Evolutionary conservation across 2,113 vertebrate genomes (phyloP).

Genomic region (Brachypodius melanocephalos): DNA sequence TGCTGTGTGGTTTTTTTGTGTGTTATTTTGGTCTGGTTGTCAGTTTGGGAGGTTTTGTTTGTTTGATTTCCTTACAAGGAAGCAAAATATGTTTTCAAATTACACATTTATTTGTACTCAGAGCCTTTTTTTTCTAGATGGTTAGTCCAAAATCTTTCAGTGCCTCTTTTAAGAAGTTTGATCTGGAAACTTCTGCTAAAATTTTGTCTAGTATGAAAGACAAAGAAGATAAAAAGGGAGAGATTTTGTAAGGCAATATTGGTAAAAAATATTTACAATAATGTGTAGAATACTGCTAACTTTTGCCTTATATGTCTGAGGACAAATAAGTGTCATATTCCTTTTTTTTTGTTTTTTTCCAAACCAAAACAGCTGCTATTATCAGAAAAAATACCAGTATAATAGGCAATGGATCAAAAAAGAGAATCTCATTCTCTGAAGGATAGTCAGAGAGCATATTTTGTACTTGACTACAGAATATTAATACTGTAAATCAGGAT

Average conservation of each 20-base stretch:
- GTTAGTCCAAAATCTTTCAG: neutral
- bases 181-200: neutral
- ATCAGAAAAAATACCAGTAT: neutral
- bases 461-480: neutral
- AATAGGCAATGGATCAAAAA: neutral
- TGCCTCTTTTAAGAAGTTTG: neutral
- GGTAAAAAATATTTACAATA: neutral
- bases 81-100: neutral
- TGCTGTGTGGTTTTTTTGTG: fast-evolving
- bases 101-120: neutral
- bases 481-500: neutral
- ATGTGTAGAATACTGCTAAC: neutral
- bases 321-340: neutral
- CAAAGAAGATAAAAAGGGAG: neutral
- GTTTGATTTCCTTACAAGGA: neutral
- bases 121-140: neutral
- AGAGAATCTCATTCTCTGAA: neutral
- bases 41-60: neutral
- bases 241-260: neutral
- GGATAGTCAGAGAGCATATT: neutral
- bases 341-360: neutral
- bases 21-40: neutral
- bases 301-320: neutral
- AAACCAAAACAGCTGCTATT: fast-evolving
- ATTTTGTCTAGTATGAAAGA: neutral